Conservation (phyloP, 2,888 invertebrate genomes). For the Ptychoptera contaminata region DNA sequence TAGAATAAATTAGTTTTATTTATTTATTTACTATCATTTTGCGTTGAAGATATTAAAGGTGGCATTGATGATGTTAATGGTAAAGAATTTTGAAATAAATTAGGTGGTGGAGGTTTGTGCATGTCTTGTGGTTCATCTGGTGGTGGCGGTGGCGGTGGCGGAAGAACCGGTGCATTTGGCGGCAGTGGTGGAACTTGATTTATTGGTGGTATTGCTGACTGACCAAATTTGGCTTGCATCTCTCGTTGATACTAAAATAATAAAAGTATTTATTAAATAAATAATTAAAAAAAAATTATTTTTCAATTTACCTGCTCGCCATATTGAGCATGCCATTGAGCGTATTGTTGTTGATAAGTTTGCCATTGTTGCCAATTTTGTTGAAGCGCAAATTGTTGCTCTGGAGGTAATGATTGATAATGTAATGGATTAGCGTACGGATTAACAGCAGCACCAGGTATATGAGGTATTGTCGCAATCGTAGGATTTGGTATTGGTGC, state of each 20-base stretch:
- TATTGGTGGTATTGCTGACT: slow-evolving; percentile 13
- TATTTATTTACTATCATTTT: no score
- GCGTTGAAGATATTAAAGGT: no score
- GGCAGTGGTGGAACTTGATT: neutral
- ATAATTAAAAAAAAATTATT: slow-evolving; percentile 1
- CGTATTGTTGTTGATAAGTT: slow-evolving; percentile 28
- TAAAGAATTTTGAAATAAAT: no score
- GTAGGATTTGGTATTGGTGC: neutral
- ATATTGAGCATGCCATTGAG: slow-evolving; percentile 30
- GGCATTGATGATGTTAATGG: no score
- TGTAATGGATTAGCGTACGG: neutral
- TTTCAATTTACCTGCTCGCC: slow-evolving; percentile 26
- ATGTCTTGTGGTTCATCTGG: slow-evolving; percentile 5
- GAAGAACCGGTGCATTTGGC: neutral
- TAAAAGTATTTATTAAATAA: neutral
- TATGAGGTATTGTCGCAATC: neutral
- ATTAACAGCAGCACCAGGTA: neutral
- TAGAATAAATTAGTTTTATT: no score
- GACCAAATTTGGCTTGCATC: slow-evolving; percentile 25
- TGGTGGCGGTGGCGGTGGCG: slow-evolving; percentile 3
- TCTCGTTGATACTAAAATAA: slow-evolving; percentile 25
- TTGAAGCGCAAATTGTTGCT: slow-evolving; percentile 28
- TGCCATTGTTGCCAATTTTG: slow-evolving; percentile 32
- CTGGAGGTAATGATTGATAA: slow-evolving; percentile 22
- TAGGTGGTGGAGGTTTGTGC: neutral